phyloP scores from a whole-genome alignment of 2,797 vertebrate species.

The Synanceia verrucosa region DNA sequence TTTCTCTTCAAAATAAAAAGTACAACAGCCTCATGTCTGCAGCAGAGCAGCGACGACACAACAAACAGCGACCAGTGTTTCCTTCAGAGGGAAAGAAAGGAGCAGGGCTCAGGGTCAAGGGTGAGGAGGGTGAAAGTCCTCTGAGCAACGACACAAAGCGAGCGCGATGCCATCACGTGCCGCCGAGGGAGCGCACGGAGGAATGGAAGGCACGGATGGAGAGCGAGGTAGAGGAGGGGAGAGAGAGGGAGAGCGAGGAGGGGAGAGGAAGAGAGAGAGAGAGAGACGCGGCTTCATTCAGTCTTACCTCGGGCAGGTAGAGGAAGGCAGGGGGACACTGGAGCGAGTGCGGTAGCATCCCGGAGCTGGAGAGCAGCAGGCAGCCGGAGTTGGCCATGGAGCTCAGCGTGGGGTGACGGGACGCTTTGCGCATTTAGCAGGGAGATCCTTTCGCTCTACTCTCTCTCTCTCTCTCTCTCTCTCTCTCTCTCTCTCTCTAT shows the following conservation, averaged over 20 bases:
- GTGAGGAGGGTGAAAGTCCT: constrained; percentile 39
- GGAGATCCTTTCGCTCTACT: constrained; percentile 74
- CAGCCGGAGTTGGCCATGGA: constrained; percentile 99
- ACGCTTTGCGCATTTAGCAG: constrained; percentile 84
- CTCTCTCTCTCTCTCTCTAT: constrained; percentile 16
- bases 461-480: constrained; percentile 44
- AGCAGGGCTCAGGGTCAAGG: constrained; percentile 51
- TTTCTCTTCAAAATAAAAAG: neutral
- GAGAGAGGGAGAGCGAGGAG: neutral
- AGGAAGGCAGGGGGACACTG: constrained; percentile 95
- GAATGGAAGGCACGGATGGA: constrained; percentile 35
- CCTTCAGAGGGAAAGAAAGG: too few relatives aligned
- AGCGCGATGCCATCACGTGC: constrained; percentile 64
- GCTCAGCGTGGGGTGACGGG: constrained; percentile 93
- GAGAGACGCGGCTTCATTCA: constrained; percentile 15
- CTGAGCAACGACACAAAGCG: constrained; percentile 50
- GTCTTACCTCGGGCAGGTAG: constrained; percentile 97
- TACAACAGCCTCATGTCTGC: neutral
- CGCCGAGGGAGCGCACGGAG: constrained; percentile 46
- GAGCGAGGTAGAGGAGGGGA: constrained; percentile 1
- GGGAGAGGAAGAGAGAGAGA: neutral
- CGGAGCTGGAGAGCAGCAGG: constrained; percentile 94
- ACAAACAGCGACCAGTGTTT: too few relatives aligned
- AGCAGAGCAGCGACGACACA: neutral
- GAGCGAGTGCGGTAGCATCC: constrained; percentile 94